phyloP scores from a whole-genome alignment of 2,113 vertebrate species.

The Sceloporus tristichus region DNA sequence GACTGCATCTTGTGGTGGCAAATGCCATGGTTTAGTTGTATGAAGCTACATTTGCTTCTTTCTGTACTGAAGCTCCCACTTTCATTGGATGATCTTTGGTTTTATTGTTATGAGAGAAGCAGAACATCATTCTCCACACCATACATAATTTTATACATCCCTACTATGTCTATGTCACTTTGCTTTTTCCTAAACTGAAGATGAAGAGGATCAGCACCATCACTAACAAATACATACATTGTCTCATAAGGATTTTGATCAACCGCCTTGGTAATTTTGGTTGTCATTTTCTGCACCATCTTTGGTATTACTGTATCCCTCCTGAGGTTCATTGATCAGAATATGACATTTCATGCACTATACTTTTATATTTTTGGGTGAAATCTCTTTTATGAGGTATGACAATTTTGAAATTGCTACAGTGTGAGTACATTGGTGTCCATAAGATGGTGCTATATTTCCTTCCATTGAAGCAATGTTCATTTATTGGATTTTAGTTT shows the following conservation, averaged over 20 bases:
- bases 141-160: background rate
- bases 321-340: background rate
- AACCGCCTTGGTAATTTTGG: background rate
- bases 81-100: background rate
- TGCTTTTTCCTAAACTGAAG: background rate
- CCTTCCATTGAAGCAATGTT: background rate
- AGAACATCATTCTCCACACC: background rate
- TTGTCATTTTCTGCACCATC: background rate
- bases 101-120: background rate
- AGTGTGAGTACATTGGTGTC: background rate
- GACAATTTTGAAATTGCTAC: background rate
- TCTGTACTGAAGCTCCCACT: background rate
- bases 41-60: background rate
- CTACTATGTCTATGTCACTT: background rate
- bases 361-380: background rate
- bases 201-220: background rate
- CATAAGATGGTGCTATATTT: slow-evolving; percentile 42
- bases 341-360: background rate
- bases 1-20: background rate
- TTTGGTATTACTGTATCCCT: background rate
- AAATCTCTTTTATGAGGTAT: background rate
- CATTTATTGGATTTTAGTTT: background rate
- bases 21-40: background rate
- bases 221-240: background rate
- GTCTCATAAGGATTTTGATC: background rate